Conservation (phyloP, 2,797 vertebrate species). For the Pipistrellus nathusii region DNA sequence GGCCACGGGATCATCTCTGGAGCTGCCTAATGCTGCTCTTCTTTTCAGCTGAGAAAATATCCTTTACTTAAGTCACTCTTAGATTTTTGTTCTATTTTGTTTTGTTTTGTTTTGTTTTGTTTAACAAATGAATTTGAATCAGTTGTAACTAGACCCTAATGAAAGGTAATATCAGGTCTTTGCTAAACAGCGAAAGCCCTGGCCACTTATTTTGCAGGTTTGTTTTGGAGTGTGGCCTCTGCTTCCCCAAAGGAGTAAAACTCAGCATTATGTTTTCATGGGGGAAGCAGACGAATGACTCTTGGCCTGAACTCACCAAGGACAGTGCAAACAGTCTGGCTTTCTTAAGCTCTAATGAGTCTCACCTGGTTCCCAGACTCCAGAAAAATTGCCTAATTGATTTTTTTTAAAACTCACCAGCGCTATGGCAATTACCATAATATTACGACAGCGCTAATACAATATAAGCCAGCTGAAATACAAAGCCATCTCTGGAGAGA, state of each 20-base stretch:
- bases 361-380: constrained; percentile 84
- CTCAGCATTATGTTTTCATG: background rate
- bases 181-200: background rate
- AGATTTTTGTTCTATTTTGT: background rate
- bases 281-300: constrained; percentile 65
- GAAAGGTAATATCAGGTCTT: background rate
- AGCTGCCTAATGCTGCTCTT: background rate
- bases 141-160: background rate
- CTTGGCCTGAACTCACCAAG: constrained; percentile 19
- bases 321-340: background rate
- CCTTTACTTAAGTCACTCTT: background rate
- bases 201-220: constrained; percentile 11
- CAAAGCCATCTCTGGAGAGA: constrained; percentile 49
- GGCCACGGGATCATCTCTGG: background rate
- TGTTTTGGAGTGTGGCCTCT: background rate
- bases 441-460: constrained; percentile 85
- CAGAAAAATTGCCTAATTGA: constrained; percentile 83
- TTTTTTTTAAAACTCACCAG: constrained; percentile 84
- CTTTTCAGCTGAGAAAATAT: constrained; percentile 34
- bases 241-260: background rate
- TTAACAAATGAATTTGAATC: constrained; percentile 14
- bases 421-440: constrained; percentile 81
- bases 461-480: constrained; percentile 78
- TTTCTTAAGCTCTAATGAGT: constrained; percentile 85
- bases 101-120: background rate